Base-by-base conservation (phyloP, 2,888 invertebrate genomes). In the Macrophya annulata region DNA sequence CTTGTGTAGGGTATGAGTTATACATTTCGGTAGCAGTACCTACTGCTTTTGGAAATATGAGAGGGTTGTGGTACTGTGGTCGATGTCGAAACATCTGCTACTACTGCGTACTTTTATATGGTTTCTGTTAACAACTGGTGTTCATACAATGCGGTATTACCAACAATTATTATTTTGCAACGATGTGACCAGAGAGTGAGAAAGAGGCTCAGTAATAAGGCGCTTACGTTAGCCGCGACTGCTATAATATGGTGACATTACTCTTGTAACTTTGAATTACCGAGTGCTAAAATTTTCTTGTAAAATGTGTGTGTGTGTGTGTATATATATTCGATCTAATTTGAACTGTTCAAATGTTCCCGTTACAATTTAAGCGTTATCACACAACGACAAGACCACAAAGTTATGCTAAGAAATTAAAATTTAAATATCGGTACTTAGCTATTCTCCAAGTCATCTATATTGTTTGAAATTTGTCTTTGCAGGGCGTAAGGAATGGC, bases 251-350 rank as follows among this genome's bases (percentile, higher is more conserved):
- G 62, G 62, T 43, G 9, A 62, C 81, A 62, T 81, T 81, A 43
- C 43, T 81, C 81, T 81, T n/a, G 17, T 62, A 81, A 81, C 59
- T 81, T 81, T 21, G 62, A 81, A 62, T 62, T 62, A 81, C 62
- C 62, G 62, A 81, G 62, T 81, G 62, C 81, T 81, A 62, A 31
- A 31, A n/a, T n/a, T n/a, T n/a, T n/a, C n/a, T n/a, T n/a, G n/a
- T n/a, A n/a, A n/a, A n/a, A n/a, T n/a, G n/a, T n/a, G n/a, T n/a
- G n/a, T n/a, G n/a, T n/a, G n/a, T n/a, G n/a, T n/a, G n/a, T n/a
- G n/a, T n/a, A n/a, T 77, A 62, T 59, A 81, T 25, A 81, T 62
- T 31, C 43, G 81, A 81, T 81, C 43, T 40, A 81, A 81, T 81
- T 81, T 43, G 40, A 81, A 81, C 62, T 40, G 59, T 59, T 62